These are phyloP conservation scores for Lophotriccus pileatus DNA, from an alignment of 2,797 vertebrate genomes.

Conservation along the genomic window DNA sequence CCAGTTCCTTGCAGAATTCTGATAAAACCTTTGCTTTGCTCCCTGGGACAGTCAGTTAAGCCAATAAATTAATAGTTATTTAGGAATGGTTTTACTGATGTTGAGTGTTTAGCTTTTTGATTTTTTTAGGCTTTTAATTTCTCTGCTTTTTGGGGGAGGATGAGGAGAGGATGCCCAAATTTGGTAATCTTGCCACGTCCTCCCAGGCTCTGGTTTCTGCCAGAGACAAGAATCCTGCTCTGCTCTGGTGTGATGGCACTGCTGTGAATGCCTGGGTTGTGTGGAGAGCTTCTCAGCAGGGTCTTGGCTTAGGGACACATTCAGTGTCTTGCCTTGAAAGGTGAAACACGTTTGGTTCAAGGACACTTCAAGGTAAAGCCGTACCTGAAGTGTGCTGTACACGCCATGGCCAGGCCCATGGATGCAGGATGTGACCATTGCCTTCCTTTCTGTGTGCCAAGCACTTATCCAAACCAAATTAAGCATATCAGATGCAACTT, in stretches of 20 bases:
- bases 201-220: slow-evolving; percentile 11
- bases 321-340: not conserved
- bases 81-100: slow-evolving; percentile 9
- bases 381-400: not conserved
- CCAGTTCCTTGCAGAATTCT: not conserved
- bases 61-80: slow-evolving; percentile 3
- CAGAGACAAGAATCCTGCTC: not conserved
- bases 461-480: not conserved
- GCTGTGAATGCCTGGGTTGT: not conserved
- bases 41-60: not conserved
- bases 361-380: not conserved
- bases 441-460: slow-evolving; percentile 46
- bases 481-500: not conserved
- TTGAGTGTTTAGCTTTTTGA: slow-evolving; percentile 38
- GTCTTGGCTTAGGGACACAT: not conserved
- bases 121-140: slow-evolving; percentile 26
- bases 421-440: not conserved
- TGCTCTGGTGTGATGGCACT: not conserved
- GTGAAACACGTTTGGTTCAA: not conserved
- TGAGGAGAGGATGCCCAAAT: not conserved
- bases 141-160: slow-evolving; percentile 1
- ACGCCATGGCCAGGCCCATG: not conserved
- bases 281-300: not conserved
- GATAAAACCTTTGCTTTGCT: not conserved
- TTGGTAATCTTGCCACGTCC: not conserved